phyloP scores from a whole-genome alignment of 2,888 invertebrate genomes.

The Nemotelus pantherinus region DNA sequence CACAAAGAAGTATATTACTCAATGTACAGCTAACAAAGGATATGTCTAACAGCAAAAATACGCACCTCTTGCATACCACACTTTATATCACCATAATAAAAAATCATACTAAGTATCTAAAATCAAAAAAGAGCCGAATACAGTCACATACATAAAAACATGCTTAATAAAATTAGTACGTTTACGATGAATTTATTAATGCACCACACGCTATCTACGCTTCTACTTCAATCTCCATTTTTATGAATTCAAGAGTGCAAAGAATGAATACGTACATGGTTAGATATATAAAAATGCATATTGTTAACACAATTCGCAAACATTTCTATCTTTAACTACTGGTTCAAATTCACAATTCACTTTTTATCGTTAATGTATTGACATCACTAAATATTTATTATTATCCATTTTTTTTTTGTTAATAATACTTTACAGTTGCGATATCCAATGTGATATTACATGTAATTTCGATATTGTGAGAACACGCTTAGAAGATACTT shows the following conservation, averaged over 20 bases:
- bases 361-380: constrained; percentile 23
- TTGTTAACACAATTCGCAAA: neutral
- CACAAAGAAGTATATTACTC: no score
- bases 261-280: neutral
- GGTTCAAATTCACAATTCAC: neutral
- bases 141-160: no score
- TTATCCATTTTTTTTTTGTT: constrained; percentile 29
- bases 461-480: constrained; percentile 31
- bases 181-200: no score
- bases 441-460: constrained; percentile 38
- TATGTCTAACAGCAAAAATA: no score
- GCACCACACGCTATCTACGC: no score
- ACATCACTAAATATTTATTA: constrained; percentile 17
- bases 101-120: no score
- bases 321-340: neutral
- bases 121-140: no score
- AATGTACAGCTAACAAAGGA: no score
- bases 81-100: no score
- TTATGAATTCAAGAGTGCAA: neutral
- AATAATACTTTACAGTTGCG: constrained; percentile 30
- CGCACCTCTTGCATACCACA: no score
- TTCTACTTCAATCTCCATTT: no score
- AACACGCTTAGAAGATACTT: constrained; percentile 28
- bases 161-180: no score
- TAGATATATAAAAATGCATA: neutral